These are phyloP conservation scores for Neodiprion virginianus DNA, from an alignment of 1,140 invertebrate species.

Conservation along the genomic window DNA sequence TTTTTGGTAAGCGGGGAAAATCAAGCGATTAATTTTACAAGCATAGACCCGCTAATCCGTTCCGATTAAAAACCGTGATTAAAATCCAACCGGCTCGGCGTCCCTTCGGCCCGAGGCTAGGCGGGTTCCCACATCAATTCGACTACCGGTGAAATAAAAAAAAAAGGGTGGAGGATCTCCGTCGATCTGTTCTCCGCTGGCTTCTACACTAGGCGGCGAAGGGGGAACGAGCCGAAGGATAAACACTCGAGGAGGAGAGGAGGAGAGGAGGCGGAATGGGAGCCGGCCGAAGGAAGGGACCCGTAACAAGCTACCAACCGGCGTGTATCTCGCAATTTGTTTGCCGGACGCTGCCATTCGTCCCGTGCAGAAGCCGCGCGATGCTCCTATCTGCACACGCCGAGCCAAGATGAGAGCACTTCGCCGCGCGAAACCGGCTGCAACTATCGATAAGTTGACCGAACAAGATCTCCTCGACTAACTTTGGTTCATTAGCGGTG, in stretches of 20 bases:
- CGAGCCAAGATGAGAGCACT: background rate
- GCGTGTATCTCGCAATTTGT: slow-evolving; percentile 7
- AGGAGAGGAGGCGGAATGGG: slow-evolving; percentile 24
- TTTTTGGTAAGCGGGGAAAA: background rate
- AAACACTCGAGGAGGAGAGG: slow-evolving; percentile 24
- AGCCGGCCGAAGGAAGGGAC: too few relatives aligned
- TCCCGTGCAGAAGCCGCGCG: background rate
- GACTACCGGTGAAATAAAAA: background rate
- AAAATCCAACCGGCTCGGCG: background rate
- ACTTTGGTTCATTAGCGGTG: background rate
- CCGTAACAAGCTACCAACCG: slow-evolving; percentile 1
- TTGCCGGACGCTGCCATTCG: slow-evolving; percentile 6
- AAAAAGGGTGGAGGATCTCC: slow-evolving; percentile 15
- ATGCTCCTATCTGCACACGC: background rate
- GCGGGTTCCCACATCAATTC: slow-evolving; percentile 6
- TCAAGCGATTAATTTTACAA: slow-evolving; percentile 1
- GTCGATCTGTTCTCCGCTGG: slow-evolving; percentile 22
- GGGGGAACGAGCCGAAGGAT: slow-evolving; percentile 15
- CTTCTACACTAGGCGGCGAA: too few relatives aligned
- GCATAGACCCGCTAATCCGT: background rate
- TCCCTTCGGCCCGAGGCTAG: background rate
- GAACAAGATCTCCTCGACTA: slow-evolving; percentile 7
- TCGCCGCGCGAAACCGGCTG: background rate
- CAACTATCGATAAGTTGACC: slow-evolving; percentile 7
- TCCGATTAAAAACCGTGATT: background rate